Evolutionary conservation across 1,140 invertebrate species (phyloP), one percentile per base, ranked within the genome.

Genomic region (Micrasema longulum): DNA sequence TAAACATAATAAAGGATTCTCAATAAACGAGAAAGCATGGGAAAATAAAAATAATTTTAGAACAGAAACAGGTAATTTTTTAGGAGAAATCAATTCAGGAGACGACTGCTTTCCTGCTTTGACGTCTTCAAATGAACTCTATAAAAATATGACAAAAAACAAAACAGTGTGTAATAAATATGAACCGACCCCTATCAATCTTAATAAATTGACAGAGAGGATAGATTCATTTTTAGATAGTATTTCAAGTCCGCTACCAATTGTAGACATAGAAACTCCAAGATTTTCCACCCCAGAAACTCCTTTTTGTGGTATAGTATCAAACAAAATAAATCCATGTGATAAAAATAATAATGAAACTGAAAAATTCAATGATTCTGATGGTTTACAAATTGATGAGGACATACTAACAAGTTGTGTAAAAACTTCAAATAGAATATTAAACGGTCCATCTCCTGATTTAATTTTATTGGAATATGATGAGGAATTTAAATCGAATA

Each of bases 201-300:
- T 75, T 16, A 41, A 43, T 2, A 64, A 20, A 41, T 23, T 64
- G 20, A 72, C 74, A 10, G 43, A 75, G 35, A 72, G 70, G 67
- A 75, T 75, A 22, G 74, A 72, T 38, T 69, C 36, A 45, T 72
- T 36, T 36, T 43, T 75, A 41, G 67, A 75, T 31, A 41, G 48
- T 7, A 18, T 69, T 20, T 69, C 73, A 22, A 72, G n/a, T 69
- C 35, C 62, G 50, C 69, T 63, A 18, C 67, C 74, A 18, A 50
- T 57, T n/a, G 35, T 68, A 36, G 71, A 76, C 14, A 1, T 36
- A 14, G 71, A 68, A 1, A 50, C 70, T 14, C 63, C 67, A 6
- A 70, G 67, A 63, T 67, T 71, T 38, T 76, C 74, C 10, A 76
- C 74, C 11, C 74, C 74, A n/a, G 68, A 72, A 38, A 26, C 47